phyloP scores from a whole-genome alignment of 2,797 vertebrate genomes.

The Alectoris magna region DNA sequence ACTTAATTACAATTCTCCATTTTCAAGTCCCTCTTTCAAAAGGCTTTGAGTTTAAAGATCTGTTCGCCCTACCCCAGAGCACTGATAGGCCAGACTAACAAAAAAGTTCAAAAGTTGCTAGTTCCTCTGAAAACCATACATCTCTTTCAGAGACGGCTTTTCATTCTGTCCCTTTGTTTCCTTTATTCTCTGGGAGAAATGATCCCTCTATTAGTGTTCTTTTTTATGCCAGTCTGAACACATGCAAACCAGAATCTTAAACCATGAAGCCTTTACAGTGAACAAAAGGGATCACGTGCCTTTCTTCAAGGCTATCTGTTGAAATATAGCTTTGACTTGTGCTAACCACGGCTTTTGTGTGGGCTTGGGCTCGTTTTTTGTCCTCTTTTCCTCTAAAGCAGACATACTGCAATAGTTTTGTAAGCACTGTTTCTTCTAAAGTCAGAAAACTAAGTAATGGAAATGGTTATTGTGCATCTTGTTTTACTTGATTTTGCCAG shows the following conservation, averaged over 20 bases:
- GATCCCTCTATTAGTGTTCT: background rate
- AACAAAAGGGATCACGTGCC: background rate
- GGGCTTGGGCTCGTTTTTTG: background rate
- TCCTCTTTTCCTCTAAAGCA: background rate
- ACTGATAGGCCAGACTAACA: background rate
- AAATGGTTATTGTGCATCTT: background rate
- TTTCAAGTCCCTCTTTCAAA: background rate
- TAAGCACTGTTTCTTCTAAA: background rate
- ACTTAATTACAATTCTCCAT: conserved; percentile 6
- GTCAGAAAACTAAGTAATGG: background rate
- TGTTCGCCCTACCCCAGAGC: background rate
- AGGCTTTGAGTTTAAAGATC: background rate
- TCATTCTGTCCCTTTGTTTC: background rate
- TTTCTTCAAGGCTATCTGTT: background rate
- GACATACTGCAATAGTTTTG: background rate
- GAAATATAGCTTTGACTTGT: background rate
- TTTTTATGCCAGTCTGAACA: background rate
- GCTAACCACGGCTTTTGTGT: background rate
- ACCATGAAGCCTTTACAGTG: background rate
- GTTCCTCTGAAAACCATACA: background rate
- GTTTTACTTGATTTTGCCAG: background rate
- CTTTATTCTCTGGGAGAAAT: background rate
- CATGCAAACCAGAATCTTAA: background rate
- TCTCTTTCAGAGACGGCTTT: background rate
- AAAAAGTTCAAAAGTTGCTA: background rate